Conservation (phyloP, 2,888 invertebrate genomes). For the Polydrusus pterygomalis region DNA sequence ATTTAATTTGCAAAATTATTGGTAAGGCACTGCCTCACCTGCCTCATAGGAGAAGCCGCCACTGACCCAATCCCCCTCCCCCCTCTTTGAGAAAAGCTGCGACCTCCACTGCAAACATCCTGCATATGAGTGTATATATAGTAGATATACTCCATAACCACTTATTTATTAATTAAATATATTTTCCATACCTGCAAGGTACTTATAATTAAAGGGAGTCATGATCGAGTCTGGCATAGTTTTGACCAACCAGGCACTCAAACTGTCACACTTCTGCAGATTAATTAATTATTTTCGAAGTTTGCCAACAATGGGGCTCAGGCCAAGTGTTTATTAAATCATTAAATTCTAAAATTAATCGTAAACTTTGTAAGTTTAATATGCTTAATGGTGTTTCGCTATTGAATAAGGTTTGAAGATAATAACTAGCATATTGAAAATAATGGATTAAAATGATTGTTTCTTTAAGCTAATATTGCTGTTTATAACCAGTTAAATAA, state of each 20-base stretch:
- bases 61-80: too few species aligned
- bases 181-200: conserved; percentile 25
- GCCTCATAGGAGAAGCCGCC: too few species aligned
- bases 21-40: too few species aligned
- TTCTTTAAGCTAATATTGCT: too few species aligned
- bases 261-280: conserved; percentile 32
- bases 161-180: conserved; percentile 19
- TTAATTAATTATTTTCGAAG: conserved; percentile 33
- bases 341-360: conserved; percentile 6
- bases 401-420: too few species aligned
- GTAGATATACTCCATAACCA: conserved; percentile 17
- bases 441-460: too few species aligned
- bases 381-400: too few species aligned
- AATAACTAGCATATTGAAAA: too few species aligned
- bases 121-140: conserved; percentile 17
- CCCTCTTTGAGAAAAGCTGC: neutral
- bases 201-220: conserved; percentile 11
- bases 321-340: conserved; percentile 22
- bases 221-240: conserved; percentile 14
- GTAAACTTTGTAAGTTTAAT: too few species aligned
- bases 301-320: neutral
- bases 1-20: too few species aligned
- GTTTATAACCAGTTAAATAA: too few species aligned
- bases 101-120: too few species aligned
- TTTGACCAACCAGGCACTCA: conserved; percentile 25